Evolutionary conservation across 2,797 vertebrate species (phyloP), one percentile per base, ranked within the genome.

Genomic region (Taeniopygia guttata): DNA sequence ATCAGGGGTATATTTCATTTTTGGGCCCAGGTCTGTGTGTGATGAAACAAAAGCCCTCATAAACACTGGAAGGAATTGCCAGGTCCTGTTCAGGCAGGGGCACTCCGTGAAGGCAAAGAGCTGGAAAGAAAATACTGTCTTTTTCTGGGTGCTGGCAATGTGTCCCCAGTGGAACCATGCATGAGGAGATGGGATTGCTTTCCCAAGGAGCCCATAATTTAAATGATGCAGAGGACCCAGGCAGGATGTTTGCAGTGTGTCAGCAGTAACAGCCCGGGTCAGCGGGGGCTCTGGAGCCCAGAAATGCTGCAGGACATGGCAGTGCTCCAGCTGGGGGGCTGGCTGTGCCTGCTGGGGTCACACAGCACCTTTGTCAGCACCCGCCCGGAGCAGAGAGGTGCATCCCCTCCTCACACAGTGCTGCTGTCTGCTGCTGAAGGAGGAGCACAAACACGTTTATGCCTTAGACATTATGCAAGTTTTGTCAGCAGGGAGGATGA

Each of bases 391-490:
- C 29, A 66, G n/a, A 18, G 54, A 42, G 21, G n/a, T 6, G 2
- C 23, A 7, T 26, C 32, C 2, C 10, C 55, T 56, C 46, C 42
- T 51, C 29, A 1, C 2, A 0, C 4, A 3, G 16, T n/a, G n/a
- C 3, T 51, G 19, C 60, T 52, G 15, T 11, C 36, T 13, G 55
- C 58, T 55, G 54, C 82, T 25, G 30, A 13, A 46, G 19, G 29
- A 64, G 27, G 40, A 62, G 4, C 27, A 48, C 46, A 36, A 55
- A 18, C 11, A 2, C 3, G 0, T 27, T 46, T 26, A 13, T 32
- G n/a, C 34, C 19, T 10, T 2, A 52, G 34, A 5, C 1, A 2
- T 19, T 20, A 2, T 1, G 3, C 16, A 27, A 25, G n/a, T 7
- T 43, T 7, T 38, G 55, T 74, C 63, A 66, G 45, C 45, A 54